Evolutionary conservation across 53 echinoderm and acorn worm genomes (phyloP), one percentile per base, ranked within the genome.

Genomic region (Zoroaster sp.): DNA sequence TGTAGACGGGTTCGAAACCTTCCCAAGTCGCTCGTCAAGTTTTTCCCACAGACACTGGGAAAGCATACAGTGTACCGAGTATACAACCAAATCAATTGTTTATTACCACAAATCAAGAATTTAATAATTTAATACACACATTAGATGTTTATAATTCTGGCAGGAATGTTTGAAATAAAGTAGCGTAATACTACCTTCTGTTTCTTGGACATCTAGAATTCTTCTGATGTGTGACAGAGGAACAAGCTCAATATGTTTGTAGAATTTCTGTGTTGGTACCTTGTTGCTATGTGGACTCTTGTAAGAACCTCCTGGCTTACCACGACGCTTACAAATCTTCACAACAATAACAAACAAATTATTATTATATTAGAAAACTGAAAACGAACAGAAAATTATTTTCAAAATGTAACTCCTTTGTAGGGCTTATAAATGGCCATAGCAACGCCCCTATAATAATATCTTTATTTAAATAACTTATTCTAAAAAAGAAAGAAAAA

Each of bases 251-350:
- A 97, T 94, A 79, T 97, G 98, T 40, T 97, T 97, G 88, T 92
- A 94, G 36, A 76, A 91, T 85, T 95, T 97, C 93, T 96, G 96
- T 3, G 87, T 74, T 37, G 81, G 49, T 74, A 90, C 87, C 83
- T 93, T 95, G 41, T 35, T 88, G 11, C 79, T 40, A 23, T 94
- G 91, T 6, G 95, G 95, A 71, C 95, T 95, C 74, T 93, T 95
- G 53, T 77, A 89, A 33, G 94, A 89, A 12, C 77, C 39, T 13
- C 82, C 73, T 25, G 59, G 74, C 74, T 95, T 97, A 18, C 91
- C 89, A 28, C 98, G 85, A 75, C 91, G 92, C 88, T 97, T 97
- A 71, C 98, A 97, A 45, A 97, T 95, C 98, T 97, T 69, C 8
- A 4, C 30, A 73, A 45, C 14, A 11, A 65, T 13, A 80, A 15